A percentile compares a stretch with the other conserved stretches of the same genome.
Evolutionary conservation across 2,113 vertebrate genomes (phyloP).

Genomic region (Romanogobio albipinnatus): DNA sequence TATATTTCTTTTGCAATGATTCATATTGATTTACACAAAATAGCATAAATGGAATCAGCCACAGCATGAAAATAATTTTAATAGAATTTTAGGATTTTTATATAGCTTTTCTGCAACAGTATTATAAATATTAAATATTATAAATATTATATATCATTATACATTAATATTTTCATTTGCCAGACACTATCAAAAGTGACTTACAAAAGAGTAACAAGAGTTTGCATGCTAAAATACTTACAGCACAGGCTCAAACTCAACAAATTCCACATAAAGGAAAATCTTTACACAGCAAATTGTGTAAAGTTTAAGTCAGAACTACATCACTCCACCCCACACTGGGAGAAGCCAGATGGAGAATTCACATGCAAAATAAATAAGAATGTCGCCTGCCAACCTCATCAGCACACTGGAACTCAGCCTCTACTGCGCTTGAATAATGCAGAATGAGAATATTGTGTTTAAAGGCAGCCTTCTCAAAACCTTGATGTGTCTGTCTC

Average conservation of each 20-base stretch:
- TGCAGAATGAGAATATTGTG: constrained; percentile 24
- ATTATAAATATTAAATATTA: background rate
- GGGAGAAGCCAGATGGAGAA: constrained; percentile 35
- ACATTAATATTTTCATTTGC: background rate
- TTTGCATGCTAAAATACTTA: background rate
- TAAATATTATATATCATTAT: background rate
- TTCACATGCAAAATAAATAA: constrained; percentile 21
- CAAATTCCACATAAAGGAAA: constrained; percentile 12
- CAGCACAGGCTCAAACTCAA: background rate
- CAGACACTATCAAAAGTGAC: background rate
- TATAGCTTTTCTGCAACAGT: background rate
- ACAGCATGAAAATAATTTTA: background rate
- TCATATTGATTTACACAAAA: background rate
- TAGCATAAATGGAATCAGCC: background rate
- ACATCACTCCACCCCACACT: background rate
- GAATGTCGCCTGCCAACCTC: constrained; percentile 28
- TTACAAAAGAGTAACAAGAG: background rate
- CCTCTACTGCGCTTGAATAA: constrained; percentile 37
- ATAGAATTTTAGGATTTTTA: background rate
- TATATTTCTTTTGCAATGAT: background rate
- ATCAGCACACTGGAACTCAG: constrained; percentile 13
- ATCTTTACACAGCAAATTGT: constrained; percentile 17
- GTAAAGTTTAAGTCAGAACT: constrained; percentile 12
- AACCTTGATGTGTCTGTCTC: background rate
- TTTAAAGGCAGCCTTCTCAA: constrained; percentile 26